Conservation (phyloP, 2,113 vertebrate genomes). For the Eidolon helvum region DNA sequence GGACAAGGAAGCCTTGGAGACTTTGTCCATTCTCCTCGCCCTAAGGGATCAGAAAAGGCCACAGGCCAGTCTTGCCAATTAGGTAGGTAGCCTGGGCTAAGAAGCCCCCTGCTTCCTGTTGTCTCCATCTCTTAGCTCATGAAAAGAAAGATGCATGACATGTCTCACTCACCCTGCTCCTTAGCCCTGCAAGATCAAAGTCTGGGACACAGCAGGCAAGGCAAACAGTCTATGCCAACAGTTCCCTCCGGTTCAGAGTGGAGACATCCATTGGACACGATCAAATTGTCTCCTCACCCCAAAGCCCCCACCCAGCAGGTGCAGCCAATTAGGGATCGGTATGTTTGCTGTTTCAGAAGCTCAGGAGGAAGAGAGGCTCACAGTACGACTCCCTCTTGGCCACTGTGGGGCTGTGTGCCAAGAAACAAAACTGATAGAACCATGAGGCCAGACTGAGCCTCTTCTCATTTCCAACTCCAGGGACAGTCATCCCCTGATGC, state of each 20-base stretch:
- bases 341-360: conserved; percentile 72
- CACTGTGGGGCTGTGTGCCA: conserved; percentile 27
- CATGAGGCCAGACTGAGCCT: conserved; percentile 37
- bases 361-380: conserved; percentile 71
- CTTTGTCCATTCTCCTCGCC: background rate
- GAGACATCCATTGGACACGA: conserved; percentile 51
- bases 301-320: conserved; percentile 23
- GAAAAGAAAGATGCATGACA: background rate
- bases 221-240: background rate
- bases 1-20: background rate
- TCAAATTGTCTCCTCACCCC: conserved; percentile 34
- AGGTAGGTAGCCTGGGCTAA: background rate
- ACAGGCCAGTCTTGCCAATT: background rate
- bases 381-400: conserved; percentile 52
- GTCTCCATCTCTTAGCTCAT: background rate
- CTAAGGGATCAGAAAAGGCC: background rate
- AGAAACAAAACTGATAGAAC: conserved; percentile 50
- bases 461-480: conserved; percentile 56
- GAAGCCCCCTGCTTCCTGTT: background rate
- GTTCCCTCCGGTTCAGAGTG: background rate
- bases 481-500: conserved; percentile 59
- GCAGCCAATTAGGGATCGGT: conserved; percentile 58
- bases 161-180: background rate
- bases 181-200: background rate
- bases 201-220: background rate